A percentile compares a stretch with the other conserved stretches of the same genome.
phyloP scores from a whole-genome alignment of 2,888 invertebrate species.

The Euzophera pinguis region DNA sequence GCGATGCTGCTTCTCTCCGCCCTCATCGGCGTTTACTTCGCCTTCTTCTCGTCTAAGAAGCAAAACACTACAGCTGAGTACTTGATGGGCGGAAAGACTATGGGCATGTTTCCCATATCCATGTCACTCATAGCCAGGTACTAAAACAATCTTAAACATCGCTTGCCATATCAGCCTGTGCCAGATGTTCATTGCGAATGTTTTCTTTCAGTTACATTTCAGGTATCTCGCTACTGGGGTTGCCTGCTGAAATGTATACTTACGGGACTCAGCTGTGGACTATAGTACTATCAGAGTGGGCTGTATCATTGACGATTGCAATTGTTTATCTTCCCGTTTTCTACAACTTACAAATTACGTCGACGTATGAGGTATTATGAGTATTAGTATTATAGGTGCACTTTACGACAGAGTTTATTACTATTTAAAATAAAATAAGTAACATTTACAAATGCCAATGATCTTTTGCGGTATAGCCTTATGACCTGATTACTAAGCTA shows the following conservation, averaged over 20 bases:
- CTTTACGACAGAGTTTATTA: too few species aligned
- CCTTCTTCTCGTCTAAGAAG: slow-evolving; percentile 83
- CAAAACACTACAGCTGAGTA: slow-evolving; percentile 86
- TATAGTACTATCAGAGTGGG: slow-evolving; percentile 81
- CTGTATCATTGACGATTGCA: slow-evolving; percentile 84
- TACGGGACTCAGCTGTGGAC: slow-evolving; percentile 87
- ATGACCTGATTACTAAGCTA: background rate
- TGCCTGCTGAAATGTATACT: slow-evolving; percentile 88
- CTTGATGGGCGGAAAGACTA: slow-evolving; percentile 86
- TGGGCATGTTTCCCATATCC: slow-evolving; percentile 89
- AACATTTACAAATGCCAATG: too few species aligned
- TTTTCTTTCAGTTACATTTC: slow-evolving; percentile 83
- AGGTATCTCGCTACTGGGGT: slow-evolving; percentile 85
- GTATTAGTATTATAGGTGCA: background rate
- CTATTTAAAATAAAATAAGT: too few species aligned
- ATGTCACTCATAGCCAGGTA: slow-evolving; percentile 89
- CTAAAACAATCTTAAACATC: slow-evolving; percentile 17
- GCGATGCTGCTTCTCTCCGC: slow-evolving; percentile 83
- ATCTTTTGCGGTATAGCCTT: too few species aligned
- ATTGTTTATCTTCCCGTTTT: slow-evolving; percentile 85
- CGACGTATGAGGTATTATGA: slow-evolving; percentile 84
- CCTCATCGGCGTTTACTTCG: slow-evolving; percentile 85
- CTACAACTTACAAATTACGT: slow-evolving; percentile 85
- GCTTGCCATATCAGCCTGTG: slow-evolving; percentile 6
- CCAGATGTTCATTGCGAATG: background rate